A percentile compares a stretch with the other conserved stretches of the same genome.
These are phyloP conservation scores for Brachypteracias leptosomus DNA, from an alignment of 2,113 vertebrate species.

Conservation along the genomic window DNA sequence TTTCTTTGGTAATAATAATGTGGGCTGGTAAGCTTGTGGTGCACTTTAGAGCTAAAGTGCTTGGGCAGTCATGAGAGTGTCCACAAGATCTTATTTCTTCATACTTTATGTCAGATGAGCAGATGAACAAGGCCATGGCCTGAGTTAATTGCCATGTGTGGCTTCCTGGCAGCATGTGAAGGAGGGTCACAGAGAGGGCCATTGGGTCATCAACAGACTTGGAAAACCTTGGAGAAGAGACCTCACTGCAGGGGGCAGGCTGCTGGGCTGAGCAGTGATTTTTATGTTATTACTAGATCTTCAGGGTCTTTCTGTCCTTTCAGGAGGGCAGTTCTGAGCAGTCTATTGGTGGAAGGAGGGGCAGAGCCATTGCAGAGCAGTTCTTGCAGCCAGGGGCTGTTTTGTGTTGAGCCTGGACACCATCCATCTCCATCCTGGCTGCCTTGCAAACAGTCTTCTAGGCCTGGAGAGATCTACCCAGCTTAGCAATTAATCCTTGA, in stretches of 20 bases:
- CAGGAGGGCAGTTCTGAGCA: background rate
- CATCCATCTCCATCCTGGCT: background rate
- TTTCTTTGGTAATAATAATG: slow-evolving; percentile 1
- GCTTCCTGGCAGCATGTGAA: background rate
- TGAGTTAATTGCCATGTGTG: background rate
- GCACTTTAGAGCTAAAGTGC: background rate
- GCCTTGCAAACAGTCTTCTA: background rate
- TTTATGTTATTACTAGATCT: background rate
- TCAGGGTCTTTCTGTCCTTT: background rate
- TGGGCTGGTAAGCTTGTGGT: background rate
- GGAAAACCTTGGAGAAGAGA: background rate
- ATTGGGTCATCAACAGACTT: accelerated
- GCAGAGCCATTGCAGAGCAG: background rate
- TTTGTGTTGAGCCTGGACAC: background rate
- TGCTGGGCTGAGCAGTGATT: background rate
- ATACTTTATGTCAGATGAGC: background rate
- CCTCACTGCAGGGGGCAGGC: background rate
- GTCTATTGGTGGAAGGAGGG: accelerated
- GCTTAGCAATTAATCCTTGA: background rate
- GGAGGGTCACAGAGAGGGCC: background rate
- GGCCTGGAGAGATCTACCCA: background rate
- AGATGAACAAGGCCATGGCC: accelerated
- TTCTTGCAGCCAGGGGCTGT: background rate
- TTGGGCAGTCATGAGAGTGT: background rate
- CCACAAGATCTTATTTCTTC: background rate